These are phyloP conservation scores for Platysteira castanea DNA, from an alignment of 2,113 vertebrate genomes.

Conservation along the genomic window DNA sequence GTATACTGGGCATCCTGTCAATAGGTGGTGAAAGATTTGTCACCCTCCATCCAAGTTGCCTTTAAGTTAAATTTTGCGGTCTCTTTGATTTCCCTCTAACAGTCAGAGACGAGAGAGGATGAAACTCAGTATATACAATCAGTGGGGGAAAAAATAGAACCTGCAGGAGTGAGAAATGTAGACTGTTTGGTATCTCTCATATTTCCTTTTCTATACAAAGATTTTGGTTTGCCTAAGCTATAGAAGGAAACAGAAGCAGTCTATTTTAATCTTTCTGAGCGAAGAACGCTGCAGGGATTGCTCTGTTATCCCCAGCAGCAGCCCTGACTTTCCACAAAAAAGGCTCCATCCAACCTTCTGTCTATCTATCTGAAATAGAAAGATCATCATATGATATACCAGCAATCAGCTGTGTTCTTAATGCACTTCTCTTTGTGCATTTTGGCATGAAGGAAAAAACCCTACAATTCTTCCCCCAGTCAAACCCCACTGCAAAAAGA, in stretches of 20 bases:
- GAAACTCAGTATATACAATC: neutral
- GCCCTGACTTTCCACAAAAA: conserved; percentile 14
- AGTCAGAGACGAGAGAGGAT: neutral
- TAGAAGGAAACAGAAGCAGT: conserved; percentile 35
- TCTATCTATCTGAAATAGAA: neutral
- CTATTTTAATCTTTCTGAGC: conserved; percentile 49
- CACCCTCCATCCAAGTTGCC: neutral
- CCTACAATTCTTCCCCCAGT: neutral
- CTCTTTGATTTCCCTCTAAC: neutral
- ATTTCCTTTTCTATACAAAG: conserved; percentile 19
- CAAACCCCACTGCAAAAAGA: neutral
- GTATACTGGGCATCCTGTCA: neutral
- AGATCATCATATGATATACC: neutral
- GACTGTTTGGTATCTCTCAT: neutral
- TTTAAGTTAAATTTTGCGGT: conserved; percentile 22
- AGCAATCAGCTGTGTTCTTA: neutral
- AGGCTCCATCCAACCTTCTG: neutral
- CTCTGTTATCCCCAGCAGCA: conserved; percentile 32
- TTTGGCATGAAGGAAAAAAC: neutral
- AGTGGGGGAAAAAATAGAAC: neutral
- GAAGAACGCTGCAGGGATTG: conserved; percentile 22
- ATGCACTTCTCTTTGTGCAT: neutral
- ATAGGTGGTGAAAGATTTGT: neutral
- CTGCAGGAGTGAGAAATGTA: neutral
- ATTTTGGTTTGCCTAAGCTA: conserved; percentile 26